Conservation (phyloP, 2,113 vertebrate species). For the Illadopsis cleaveri region DNA sequence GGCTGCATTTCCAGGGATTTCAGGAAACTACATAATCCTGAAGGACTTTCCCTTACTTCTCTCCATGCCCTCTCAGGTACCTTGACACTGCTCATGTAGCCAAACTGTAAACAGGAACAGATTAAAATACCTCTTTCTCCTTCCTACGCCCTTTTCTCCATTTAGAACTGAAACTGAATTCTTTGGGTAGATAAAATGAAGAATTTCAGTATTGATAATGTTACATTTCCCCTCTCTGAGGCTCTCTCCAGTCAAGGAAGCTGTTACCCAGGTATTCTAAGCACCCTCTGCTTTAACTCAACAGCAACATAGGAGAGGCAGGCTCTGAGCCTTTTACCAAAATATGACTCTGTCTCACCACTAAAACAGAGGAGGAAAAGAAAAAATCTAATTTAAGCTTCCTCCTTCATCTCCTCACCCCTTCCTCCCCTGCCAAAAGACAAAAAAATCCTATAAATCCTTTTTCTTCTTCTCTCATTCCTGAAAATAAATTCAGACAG, state of each 20-base stretch:
- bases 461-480: background rate
- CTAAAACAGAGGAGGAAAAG: background rate
- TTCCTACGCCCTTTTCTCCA: background rate
- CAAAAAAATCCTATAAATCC: background rate
- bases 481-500: background rate
- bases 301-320: background rate
- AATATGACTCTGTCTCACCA: background rate
- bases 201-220: background rate
- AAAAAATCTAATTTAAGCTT: background rate
- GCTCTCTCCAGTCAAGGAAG: background rate
- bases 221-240: background rate
- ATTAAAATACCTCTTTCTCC: background rate
- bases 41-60: background rate
- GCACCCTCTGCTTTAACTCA: background rate
- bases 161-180: background rate
- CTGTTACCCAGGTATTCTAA: background rate
- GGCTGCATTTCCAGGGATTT: background rate
- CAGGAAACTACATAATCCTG: background rate
- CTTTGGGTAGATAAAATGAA: background rate
- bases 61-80: background rate
- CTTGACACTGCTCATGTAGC: background rate
- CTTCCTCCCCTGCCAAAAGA: fast-evolving
- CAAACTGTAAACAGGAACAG: background rate
- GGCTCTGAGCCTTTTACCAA: background rate
- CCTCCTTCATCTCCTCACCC: background rate